A percentile compares a stretch with the other conserved stretches of the same genome.
Evolutionary conservation across 2,113 vertebrate genomes (phyloP).

Genomic region (Ornithorhynchus anatinus): DNA sequence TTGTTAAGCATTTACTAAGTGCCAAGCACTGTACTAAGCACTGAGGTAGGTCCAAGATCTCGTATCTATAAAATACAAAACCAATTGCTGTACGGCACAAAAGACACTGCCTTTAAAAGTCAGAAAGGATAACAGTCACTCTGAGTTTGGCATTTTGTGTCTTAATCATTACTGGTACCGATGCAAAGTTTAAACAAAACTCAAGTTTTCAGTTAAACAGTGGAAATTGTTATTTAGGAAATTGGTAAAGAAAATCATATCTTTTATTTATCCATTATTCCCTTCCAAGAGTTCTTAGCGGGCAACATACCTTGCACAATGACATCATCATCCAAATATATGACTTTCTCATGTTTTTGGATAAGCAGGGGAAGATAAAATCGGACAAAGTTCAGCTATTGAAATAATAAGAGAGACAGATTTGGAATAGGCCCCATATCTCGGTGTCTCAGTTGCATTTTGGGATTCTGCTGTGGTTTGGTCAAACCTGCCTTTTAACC

Average conservation of each 20-base stretch:
- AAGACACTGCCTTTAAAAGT: too few relatives aligned
- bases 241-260: neutral
- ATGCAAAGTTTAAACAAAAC: too few relatives aligned
- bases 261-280: neutral
- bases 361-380: constrained; percentile 92
- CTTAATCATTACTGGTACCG: too few relatives aligned
- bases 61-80: too few relatives aligned
- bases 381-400: constrained; percentile 93
- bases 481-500: too few relatives aligned
- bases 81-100: too few relatives aligned
- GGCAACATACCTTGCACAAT: constrained; percentile 90
- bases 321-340: constrained; percentile 95
- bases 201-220: too few relatives aligned
- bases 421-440: neutral
- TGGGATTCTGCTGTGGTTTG: neutral
- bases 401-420: constrained; percentile 29
- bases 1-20: too few relatives aligned
- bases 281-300: neutral
- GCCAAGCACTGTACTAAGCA: too few relatives aligned
- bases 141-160: too few relatives aligned
- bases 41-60: too few relatives aligned
- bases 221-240: neutral
- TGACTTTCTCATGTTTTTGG: constrained; percentile 84
- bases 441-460: neutral
- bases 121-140: too few relatives aligned